These are phyloP conservation scores for Belonocnema kinseyi DNA, from an alignment of 1,140 invertebrate genomes.

Conservation along the genomic window DNA sequence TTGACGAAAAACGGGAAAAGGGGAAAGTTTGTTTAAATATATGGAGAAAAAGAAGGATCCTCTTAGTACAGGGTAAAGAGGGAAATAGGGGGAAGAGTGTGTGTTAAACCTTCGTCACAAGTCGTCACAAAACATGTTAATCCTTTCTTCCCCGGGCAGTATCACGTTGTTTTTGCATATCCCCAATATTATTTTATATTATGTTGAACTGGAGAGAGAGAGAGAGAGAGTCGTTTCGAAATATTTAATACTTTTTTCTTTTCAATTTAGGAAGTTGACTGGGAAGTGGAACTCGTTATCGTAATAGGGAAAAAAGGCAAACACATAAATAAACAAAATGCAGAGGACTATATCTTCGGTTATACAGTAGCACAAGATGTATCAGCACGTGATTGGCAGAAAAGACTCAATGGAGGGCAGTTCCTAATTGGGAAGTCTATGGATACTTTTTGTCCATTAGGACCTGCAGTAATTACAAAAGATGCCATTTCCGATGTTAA, in stretches of 20 bases:
- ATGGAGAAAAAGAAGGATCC: too few relatives aligned
- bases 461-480: constrained; percentile 86
- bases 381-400: constrained; percentile 90
- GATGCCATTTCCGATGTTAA: constrained; percentile 85
- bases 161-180: too few relatives aligned
- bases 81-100: too few relatives aligned
- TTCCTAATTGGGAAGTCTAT: constrained; percentile 91
- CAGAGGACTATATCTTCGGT: constrained; percentile 87
- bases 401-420: constrained; percentile 89
- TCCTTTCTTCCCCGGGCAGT: too few relatives aligned
- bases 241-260: neutral
- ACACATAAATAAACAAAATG: constrained; percentile 81
- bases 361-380: constrained; percentile 92
- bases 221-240: too few relatives aligned
- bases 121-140: too few relatives aligned
- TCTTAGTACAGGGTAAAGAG: too few relatives aligned
- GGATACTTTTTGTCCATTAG: constrained; percentile 91
- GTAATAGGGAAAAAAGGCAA: constrained; percentile 89
- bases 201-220: too few relatives aligned
- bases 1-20: too few relatives aligned
- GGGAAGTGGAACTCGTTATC: constrained; percentile 92
- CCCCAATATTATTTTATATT: too few relatives aligned
- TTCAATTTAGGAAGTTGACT: constrained; percentile 86
- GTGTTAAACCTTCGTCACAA: too few relatives aligned
- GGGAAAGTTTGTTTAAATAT: too few relatives aligned